Percentiles rank a stretch among this genome's conserved stretches.
Evolutionary conservation across 2,888 invertebrate species (phyloP).

Genomic region (Matsumyia berberina): DNA sequence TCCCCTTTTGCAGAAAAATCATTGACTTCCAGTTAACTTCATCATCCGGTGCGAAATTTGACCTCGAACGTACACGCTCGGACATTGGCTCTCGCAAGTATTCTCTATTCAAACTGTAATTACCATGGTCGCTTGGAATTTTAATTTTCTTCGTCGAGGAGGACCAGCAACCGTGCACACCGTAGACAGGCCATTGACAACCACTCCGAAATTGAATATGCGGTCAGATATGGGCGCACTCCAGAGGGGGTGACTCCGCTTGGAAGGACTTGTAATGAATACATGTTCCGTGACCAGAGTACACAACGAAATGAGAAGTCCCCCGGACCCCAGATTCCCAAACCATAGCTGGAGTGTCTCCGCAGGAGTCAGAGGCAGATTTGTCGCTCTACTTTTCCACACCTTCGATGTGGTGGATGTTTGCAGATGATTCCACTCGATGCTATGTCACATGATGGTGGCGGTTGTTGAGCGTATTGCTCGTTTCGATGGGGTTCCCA

Average conservation of each 20-base stretch:
- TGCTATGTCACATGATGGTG: slow-evolving; percentile 35
- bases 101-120: slow-evolving; percentile 39
- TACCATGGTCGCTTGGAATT: slow-evolving; percentile 54
- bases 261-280: slow-evolving; percentile 66
- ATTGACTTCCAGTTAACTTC: slow-evolving; percentile 33
- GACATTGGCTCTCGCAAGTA: slow-evolving; percentile 14
- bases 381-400: slow-evolving; percentile 52
- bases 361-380: slow-evolving; percentile 15
- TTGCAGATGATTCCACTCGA: slow-evolving; percentile 58
- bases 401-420: slow-evolving; percentile 52
- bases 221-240: slow-evolving; percentile 37
- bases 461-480: slow-evolving; percentile 7
- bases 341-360: neutral
- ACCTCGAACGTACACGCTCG: slow-evolving; percentile 29
- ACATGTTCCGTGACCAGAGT: slow-evolving; percentile 65
- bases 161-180: slow-evolving; percentile 24
- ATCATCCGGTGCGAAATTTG: slow-evolving; percentile 24
- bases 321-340: neutral
- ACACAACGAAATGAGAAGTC: slow-evolving; percentile 54
- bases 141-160: slow-evolving; percentile 44
- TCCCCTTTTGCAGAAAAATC: neutral
- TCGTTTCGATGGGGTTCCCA: slow-evolving; percentile 23
- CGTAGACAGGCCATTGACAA: slow-evolving; percentile 56
- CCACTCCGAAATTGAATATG: slow-evolving; percentile 54
- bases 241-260: slow-evolving; percentile 35